These are phyloP conservation scores for Leptoclinus maculatus DNA, from an alignment of 2,797 vertebrate genomes.

Conservation along the genomic window DNA sequence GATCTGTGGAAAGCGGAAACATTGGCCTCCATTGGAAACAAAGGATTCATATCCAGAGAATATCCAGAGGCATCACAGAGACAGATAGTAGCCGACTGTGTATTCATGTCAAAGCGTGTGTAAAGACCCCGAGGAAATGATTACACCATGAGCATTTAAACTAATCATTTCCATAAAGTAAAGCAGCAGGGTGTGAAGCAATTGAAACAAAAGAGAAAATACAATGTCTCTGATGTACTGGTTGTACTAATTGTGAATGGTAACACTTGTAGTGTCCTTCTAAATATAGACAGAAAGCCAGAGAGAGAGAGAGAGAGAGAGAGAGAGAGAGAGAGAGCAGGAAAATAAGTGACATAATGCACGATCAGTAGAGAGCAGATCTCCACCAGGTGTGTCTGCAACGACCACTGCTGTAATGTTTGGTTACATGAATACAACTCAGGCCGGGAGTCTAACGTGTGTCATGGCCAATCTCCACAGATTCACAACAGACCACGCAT, in stretches of 20 bases:
- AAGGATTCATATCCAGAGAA: conserved; percentile 50
- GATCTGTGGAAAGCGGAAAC: conserved; percentile 56
- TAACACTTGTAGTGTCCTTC: not conserved
- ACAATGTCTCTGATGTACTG: conserved; percentile 8
- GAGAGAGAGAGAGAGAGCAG: too few species aligned
- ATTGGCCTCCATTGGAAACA: conserved; percentile 54
- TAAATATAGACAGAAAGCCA: conserved; percentile 8
- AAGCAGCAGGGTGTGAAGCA: conserved; percentile 8
- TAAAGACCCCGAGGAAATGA: conserved; percentile 50
- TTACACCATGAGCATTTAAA: conserved; percentile 46
- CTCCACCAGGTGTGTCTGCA: too few species aligned
- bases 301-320: too few species aligned
- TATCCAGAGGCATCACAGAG: conserved; percentile 48
- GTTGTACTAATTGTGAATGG: not conserved
- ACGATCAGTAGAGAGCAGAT: not conserved
- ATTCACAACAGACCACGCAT: too few species aligned
- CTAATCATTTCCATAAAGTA: conserved; percentile 46
- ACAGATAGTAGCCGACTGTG: conserved; percentile 31
- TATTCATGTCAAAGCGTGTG: conserved; percentile 42
- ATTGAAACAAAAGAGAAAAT: conserved; percentile 9
- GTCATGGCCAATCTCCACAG: too few species aligned
- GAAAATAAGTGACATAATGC: not conserved
- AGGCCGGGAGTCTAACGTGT: too few species aligned
- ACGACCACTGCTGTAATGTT: too few species aligned
- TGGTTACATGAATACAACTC: too few species aligned